A percentile compares a stretch with the other conserved stretches of the same genome.
Evolutionary conservation across 2,113 vertebrate species (phyloP).

Genomic region (Indicator maculatus): DNA sequence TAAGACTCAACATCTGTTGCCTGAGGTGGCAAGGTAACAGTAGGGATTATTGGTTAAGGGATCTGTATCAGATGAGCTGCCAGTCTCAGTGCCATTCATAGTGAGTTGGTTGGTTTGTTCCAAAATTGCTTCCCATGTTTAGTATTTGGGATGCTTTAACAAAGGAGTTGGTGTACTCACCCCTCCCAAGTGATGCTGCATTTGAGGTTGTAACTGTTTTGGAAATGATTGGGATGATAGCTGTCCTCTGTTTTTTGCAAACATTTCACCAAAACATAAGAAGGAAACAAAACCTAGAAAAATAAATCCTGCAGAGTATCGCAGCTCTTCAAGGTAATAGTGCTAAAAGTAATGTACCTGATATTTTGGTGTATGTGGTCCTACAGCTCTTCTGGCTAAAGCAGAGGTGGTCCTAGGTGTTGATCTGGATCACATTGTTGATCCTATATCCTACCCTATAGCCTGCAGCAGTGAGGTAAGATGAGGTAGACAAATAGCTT

Average conservation of each 20-base stretch:
- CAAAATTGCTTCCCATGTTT: not conserved
- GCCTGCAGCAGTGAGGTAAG: not conserved
- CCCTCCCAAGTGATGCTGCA: rapidly evolving
- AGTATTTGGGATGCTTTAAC: not conserved
- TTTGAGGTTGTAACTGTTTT: not conserved
- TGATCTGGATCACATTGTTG: not conserved
- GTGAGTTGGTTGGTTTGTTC: not conserved
- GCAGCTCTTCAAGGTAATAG: not conserved
- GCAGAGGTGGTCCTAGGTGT: not conserved
- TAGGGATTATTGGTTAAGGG: not conserved
- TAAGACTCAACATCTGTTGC: not conserved
- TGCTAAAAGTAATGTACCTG: not conserved
- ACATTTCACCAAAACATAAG: not conserved
- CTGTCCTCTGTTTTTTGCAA: not conserved
- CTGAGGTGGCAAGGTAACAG: not conserved
- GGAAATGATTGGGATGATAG: not conserved
- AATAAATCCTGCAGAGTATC: not conserved
- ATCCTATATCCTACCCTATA: not conserved
- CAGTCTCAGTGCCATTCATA: not conserved
- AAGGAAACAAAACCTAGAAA: not conserved
- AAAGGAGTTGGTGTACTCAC: rapidly evolving
- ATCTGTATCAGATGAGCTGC: not conserved
- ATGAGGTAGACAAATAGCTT: not conserved
- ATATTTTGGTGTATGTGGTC: not conserved
- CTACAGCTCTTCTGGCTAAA: not conserved